These are phyloP conservation scores for Lepus timidus DNA, from an alignment of 2,113 vertebrate species.

Conservation along the genomic window DNA sequence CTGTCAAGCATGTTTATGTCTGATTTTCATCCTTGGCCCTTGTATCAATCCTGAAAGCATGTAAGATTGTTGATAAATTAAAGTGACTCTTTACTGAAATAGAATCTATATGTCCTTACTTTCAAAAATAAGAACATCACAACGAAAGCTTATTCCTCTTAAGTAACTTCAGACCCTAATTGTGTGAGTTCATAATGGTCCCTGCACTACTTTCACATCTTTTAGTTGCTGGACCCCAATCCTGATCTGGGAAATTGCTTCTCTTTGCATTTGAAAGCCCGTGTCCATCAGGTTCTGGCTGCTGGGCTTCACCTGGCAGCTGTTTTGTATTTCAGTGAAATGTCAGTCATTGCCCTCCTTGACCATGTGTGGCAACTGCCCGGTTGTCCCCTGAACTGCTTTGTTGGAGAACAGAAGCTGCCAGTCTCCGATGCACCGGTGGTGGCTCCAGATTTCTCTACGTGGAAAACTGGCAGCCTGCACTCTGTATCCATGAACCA, in stretches of 20 bases:
- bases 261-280: conserved; percentile 45
- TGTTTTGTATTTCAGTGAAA: background rate
- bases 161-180: conserved; percentile 12
- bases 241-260: background rate
- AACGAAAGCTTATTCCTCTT: background rate
- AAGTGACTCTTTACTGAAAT: conserved; percentile 27
- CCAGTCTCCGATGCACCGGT: conserved; percentile 2
- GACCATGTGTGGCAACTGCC: background rate
- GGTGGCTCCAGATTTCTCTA: background rate
- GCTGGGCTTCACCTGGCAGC: background rate
- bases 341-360: background rate
- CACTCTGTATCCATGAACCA: background rate
- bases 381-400: background rate
- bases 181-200: background rate
- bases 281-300: background rate
- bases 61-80: conserved; percentile 27
- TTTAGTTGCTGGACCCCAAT: background rate
- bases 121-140: background rate
- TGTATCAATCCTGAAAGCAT: conserved; percentile 54
- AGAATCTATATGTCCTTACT: background rate
- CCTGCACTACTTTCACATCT: background rate
- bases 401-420: background rate
- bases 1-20: conserved; percentile 52
- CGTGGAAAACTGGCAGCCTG: conserved; percentile 20
- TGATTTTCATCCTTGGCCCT: conserved; percentile 67